A percentile compares a stretch with the other conserved stretches of the same genome.
Conservation (phyloP, 2,797 vertebrate species). For the Sternarchorhynchus goeldii region DNA sequence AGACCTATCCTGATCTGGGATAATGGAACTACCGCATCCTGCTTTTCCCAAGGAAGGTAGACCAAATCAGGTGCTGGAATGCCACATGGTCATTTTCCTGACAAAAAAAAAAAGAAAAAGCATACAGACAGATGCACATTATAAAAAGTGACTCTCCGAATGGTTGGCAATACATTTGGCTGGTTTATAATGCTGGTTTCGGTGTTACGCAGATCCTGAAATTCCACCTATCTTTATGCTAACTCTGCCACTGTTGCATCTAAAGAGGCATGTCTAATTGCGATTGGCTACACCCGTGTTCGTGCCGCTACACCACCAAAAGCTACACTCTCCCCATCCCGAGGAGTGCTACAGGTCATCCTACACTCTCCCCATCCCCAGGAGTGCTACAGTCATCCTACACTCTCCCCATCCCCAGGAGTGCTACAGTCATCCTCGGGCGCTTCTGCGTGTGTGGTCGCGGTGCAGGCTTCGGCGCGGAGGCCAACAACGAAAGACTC, state of each 20-base stretch:
- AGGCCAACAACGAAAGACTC: constrained; percentile 65
- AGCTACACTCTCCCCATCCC: constrained; percentile 45
- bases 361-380: constrained; percentile 65
- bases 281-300: constrained; percentile 36
- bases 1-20: background rate
- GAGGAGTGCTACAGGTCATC: no score
- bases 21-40: background rate
- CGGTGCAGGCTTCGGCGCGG: background rate
- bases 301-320: background rate
- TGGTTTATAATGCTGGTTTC: constrained; percentile 82
- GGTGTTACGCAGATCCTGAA: constrained; percentile 68
- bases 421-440: constrained; percentile 64
- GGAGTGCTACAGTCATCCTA: constrained; percentile 66
- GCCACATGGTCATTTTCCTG: constrained; percentile 25
- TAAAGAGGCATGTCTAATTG: constrained; percentile 44
- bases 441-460: no score
- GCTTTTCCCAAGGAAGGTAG: background rate
- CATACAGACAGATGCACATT: constrained; percentile 58
- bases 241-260: constrained; percentile 60
- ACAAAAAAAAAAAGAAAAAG: constrained; percentile 44
- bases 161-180: constrained; percentile 77
- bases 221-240: constrained; percentile 72
- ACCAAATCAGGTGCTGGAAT: constrained; percentile 19
- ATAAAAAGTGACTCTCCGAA: constrained; percentile 59
- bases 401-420: constrained; percentile 63